phyloP scores from a whole-genome alignment of 1,140 invertebrate species.

The Trissolcus basalis region DNA sequence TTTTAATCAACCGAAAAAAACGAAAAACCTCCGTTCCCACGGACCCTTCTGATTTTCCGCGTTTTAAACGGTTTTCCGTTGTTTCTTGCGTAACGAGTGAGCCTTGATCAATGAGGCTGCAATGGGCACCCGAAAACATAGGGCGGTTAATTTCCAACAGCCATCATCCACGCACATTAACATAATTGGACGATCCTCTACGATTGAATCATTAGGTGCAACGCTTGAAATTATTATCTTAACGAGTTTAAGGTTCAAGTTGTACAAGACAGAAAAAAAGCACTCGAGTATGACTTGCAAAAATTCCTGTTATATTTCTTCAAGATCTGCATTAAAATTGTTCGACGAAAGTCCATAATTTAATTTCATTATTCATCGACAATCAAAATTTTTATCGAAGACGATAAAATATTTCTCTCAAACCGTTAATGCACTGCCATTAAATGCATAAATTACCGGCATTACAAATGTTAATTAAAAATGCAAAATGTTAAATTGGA shows the following conservation, averaged over 20 bases:
- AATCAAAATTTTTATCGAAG: too few species aligned
- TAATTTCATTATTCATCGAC: too few species aligned
- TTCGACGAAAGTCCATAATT: too few species aligned
- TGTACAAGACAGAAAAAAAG: too few species aligned
- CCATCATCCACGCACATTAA: conserved; percentile 6
- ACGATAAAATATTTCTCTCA: background rate
- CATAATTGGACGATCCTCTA: conserved; percentile 7
- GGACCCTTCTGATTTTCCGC: conserved; percentile 20
- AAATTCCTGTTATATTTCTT: too few species aligned
- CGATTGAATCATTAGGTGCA: too few species aligned
- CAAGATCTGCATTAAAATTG: too few species aligned
- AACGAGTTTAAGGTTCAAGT: too few species aligned
- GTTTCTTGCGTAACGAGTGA: conserved; percentile 10
- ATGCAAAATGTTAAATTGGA: background rate
- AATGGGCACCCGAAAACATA: conserved; percentile 9
- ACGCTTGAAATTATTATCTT: too few species aligned
- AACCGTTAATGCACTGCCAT: background rate
- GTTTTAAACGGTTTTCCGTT: conserved; percentile 23
- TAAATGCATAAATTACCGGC: background rate
- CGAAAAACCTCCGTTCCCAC: conserved; percentile 23
- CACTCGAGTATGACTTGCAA: too few species aligned
- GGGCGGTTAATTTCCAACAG: conserved; percentile 5
- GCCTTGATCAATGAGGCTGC: conserved; percentile 4
- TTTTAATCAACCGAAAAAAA: conserved; percentile 15
- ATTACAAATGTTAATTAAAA: background rate